Evolutionary conservation across 2,113 vertebrate genomes (phyloP), one percentile per base, ranked within the genome.

Genomic region (Procavia capensis): DNA sequence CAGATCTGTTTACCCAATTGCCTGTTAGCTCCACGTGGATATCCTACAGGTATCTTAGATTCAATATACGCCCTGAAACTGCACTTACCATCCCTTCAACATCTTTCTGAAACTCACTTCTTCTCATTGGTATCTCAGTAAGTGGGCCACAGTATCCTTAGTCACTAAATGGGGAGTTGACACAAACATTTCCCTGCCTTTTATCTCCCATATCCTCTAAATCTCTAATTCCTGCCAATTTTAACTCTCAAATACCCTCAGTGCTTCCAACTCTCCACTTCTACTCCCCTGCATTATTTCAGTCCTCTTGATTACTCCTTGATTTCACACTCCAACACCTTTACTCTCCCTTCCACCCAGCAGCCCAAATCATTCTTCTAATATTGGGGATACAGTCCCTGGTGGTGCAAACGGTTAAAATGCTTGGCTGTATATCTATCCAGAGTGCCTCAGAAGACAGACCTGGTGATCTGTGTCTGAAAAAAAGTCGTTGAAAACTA

Each of bases 331-430:
- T 89, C 92, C 95, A 80, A 80, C 31, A 74, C 83, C 54, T 91
- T 92, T 75, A 74, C 24, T 83, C 45, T 17, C 31, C 20, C 82
- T 93, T 84, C 74, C 43, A 83, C 57, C 54, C 34, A 95, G 36
- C 64, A 82, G 86, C 25, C 87, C 89, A 94, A 94, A 94, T n/a
- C 94, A 91, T 93, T 64, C 78, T 88, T 95, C 83, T 84, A 86
- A 94, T 91, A 92, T 97, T 63, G 90, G 68, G 68, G 41, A 59
- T 94, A 76, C n/a, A 24, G 34, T 68, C 34, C 66, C n/a, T 66
- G 34, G n/a, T 70, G 19, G 29, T 66, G 31, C 66, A 70, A 70
- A 70, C 19, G 66, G 14, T 36, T 70, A n/a, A 36, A 5, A 2
- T n/a, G 34, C 34, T 20, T 19, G 25, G 66, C 66, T 70, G 64